Base-by-base conservation (phyloP, 2,797 vertebrate genomes). In the Sebastes jordani region DNA sequence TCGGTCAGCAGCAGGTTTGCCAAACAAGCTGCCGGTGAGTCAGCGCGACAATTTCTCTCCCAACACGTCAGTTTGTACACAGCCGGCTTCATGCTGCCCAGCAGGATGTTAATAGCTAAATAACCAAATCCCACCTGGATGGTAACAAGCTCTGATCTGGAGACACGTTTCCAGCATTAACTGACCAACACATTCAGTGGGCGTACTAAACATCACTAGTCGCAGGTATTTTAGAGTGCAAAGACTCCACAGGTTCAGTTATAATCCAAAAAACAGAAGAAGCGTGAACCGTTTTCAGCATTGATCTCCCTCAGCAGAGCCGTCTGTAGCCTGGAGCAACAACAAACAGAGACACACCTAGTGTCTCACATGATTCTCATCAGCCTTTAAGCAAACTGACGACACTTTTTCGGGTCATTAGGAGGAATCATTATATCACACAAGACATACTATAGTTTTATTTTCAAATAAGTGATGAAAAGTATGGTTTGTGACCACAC, bases 21-120 rank as follows among this genome's bases (percentile, higher is more conserved):
- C 69, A 82, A 84, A 82, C 64, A 84, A 76, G 71, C 73, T 82
- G 77, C 54, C 36, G 30, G 18, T 87, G 89, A 92, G 75, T 91
- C 81, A 81, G 80, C 49, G 36, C 11, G 27, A 83, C 73, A 63
- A 30, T 70, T 73, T 78, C 74, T 75, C 67, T 83, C 79, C 52
- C 72, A 84, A 81, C 81, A 74, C 67, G 74, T 76, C 59, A 22
- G 49, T 55, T 70, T 74, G 29, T 55, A 68, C 74, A 79, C 29
- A 55, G 77, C 68, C 73, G 71, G 60, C 25, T 56, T 68, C 52
- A 36, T 60, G 65, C 46, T 55, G 29, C 82, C 63, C 81, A 68
- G 69, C 81, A 64, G 46, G 36, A 46, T 18, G 69, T 61, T 60
- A 76, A 83, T 22, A 58, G 65, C 34, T 61, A 66, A 65, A 60